Base-by-base conservation (phyloP, 2,113 vertebrate species). In the Urocitellus parryii region DNA sequence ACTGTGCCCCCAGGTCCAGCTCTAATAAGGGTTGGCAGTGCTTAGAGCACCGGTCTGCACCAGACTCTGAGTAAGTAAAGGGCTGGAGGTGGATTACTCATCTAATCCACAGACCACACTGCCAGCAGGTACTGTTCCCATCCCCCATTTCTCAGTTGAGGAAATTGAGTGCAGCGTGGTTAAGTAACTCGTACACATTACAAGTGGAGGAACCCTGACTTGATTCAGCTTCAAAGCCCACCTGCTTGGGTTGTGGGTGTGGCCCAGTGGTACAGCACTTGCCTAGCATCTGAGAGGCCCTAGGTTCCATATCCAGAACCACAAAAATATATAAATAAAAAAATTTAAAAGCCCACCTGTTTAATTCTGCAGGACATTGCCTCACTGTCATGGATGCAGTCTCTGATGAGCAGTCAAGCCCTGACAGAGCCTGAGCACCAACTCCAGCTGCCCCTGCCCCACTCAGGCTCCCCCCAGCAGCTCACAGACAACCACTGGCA, bases 11-110 rank as follows among this genome's bases (percentile, higher is more conserved):
- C 0, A 72, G 90, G 61, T 58, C 58, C 73, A 45, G 74, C 37
- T 77, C 88, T 4, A 7, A 65, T 0, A 13, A 68, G 6, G 51
- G 83, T 70, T 9, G 29, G 63, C 37, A 6, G 0, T 2, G 17
- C n/a, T 34, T 22, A 4, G 32, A 11, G 8, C 4, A 2, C 5
- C 4, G 2, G 58, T 29, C 25, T 0, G 0, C 29, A 27, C 4
- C 10, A 53, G 90, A 81, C 61, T 17, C 11, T 4, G 34, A 65
- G 77, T 5, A 9, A 79, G 63, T 22, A 0, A 11, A 42, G 34
- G n/a, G 88, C 88, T 27, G 34, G 8, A 11, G 80, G 32, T 16
- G 25, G 77, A 77, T 67, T 5, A 14, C 61, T 77, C 16, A 1
- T 39, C n/a, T 16, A 17, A n/a, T 11, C 37, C 0, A 0, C 70